Base-by-base conservation (phyloP, 2,113 vertebrate genomes). In the Taurulus bubalis region DNA sequence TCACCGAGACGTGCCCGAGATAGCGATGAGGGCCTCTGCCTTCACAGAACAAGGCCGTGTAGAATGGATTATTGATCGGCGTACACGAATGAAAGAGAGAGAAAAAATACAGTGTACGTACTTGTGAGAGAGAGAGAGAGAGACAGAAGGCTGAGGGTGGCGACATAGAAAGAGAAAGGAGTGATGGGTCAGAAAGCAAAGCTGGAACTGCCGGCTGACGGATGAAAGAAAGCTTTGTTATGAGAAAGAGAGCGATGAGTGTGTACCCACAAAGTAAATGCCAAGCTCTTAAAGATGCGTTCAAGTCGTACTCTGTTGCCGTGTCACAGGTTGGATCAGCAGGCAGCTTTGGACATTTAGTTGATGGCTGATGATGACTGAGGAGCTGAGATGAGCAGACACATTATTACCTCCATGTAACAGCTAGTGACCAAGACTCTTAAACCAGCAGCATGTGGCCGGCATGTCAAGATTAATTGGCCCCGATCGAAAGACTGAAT, bases 11-110 rank as follows among this genome's bases (percentile, higher is more conserved):
- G 59, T 80, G 87, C 18, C 45, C 36, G 34, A 1, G 28, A 7
- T 81, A 49, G 18, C 1, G 58, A 86, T 60, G 32, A 82, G 55
- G 20, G 10, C 45, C 32, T 8, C 51, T 11, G n/a, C 28, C 36
- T 49, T 56, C 5, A 30, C 0, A 32, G n/a, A 55, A 59, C 38
- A 10, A 24, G 45, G 28, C 40, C 0, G 24, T 18, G 24, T 16
- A 79, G 77, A 88, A 77, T 69, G 59, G 59, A 77, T 69, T 77
- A 88, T 84, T 84, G 82, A 91, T 85, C 47, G 8, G 34, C 0
- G 26, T 11, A 60, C 62, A n/a, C 71, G 16, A 26, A 40, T 47
- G 58, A 51, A 45, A 58, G 56, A 51, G 9, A 70, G 53, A 36
- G 49, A 9, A 26, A 9, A 38, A 45, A 36, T 40, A 47, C 30